Evolutionary conservation across 2,113 vertebrate species (phyloP), one percentile per base, ranked within the genome.

Genomic region (Mobula hypostoma): DNA sequence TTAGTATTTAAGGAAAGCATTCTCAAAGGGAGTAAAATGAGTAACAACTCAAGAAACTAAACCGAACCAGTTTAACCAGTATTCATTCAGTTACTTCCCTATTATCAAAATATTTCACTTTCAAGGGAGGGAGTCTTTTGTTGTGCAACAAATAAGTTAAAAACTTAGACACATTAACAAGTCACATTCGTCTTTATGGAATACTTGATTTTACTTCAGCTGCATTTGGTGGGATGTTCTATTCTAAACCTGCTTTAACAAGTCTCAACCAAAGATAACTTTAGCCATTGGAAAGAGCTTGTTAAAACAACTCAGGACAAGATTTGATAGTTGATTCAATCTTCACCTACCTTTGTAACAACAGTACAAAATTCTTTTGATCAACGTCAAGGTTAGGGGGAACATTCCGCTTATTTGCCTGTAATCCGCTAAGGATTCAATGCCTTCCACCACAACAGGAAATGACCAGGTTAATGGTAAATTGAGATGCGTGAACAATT

Each of bases 261-360:
- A 90, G n/a, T 66, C 29, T 66, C 85, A 66, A 17, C 61, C 61
- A 66, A 88, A 63, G 61, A 32, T 3, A 17, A 58, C 5, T 32
- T 90, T 68, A 32, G n/a, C 61, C 29, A 19, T 15, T 66, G 58
- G 61, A 19, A 83, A 36, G 56, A 17, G 61, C 85, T 14, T 19
- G 85, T 63, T 63, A 7, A 66, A 90, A 21, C 85, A 68, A 61
- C 61, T 90, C 58, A 90, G n/a, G 61, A 90, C 85, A 90, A 90
- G 85, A 90, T 36, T 63, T 19, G 61, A 29, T 19, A 88, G 40
- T 63, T 58, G 21, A 58, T 61, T 87, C 0, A 40, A 14, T 40
- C 78, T 40, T 40, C 32, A 17, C 3, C 14, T 40, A 4, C 21
- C 0, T 36, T 56, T 58, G 48, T 21, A 58, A 79, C n/a, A 79